Evolutionary conservation across 2,797 vertebrate genomes (phyloP).

Genomic region (Characodon lateralis): DNA sequence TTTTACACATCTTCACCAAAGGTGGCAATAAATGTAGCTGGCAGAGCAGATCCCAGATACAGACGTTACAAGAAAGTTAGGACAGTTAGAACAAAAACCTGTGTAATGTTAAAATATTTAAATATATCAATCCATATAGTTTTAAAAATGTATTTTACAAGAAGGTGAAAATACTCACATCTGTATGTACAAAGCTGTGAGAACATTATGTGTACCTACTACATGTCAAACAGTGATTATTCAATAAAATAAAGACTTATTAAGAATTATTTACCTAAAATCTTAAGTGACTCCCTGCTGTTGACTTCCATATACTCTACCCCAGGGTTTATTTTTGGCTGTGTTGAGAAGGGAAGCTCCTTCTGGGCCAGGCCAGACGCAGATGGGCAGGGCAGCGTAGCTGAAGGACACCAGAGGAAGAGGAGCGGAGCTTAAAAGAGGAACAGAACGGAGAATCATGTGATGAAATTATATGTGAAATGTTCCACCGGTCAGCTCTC

Average conservation of each 20-base stretch:
- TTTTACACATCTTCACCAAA: neutral
- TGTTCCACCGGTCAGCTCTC: constrained; percentile 66
- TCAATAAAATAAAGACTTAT: neutral
- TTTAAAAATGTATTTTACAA: neutral
- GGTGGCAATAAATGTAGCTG: neutral
- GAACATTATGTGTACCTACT: neutral
- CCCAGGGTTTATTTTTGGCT: neutral
- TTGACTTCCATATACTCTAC: neutral
- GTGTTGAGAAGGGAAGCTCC: constrained; percentile 30
- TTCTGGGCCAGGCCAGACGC: constrained; percentile 25
- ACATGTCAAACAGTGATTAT: neutral
- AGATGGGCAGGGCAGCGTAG: constrained; percentile 47
- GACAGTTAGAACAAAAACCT: neutral
- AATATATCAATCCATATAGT: neutral
- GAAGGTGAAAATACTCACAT: neutral
- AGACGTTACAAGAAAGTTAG: neutral
- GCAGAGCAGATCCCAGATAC: neutral
- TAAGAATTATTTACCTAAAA: neutral
- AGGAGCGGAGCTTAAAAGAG: constrained; percentile 46
- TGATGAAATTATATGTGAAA: constrained; percentile 84
- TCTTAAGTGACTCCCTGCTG: neutral
- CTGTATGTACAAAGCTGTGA: neutral
- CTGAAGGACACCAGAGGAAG: constrained; percentile 6
- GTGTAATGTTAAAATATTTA: neutral
- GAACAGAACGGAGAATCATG: constrained; percentile 40